Conservation (phyloP, 2,888 invertebrate species). For the Protodeltote pygarga region DNA sequence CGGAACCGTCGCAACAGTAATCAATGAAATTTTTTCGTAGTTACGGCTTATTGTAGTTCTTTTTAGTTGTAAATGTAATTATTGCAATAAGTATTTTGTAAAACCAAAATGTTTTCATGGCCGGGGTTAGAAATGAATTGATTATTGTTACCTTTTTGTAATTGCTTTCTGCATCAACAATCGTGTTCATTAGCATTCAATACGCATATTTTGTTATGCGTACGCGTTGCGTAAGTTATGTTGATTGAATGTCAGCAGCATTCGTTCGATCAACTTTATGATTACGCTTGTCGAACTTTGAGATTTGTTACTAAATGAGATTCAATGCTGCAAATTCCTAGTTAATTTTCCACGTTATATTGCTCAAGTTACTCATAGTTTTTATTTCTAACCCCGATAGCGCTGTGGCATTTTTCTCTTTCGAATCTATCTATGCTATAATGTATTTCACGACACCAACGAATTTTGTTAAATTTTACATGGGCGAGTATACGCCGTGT, state of each 20-base stretch:
- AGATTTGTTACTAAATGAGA: neutral
- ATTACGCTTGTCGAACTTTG: no score
- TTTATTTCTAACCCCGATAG: constrained; percentile 40
- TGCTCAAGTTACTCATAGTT: constrained; percentile 46
- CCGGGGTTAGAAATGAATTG: constrained; percentile 44
- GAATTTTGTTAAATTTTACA: constrained; percentile 23
- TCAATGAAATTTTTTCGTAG: constrained; percentile 31
- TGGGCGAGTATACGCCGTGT: constrained; percentile 30
- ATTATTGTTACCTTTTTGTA: constrained; percentile 13
- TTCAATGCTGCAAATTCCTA: constrained; percentile 7
- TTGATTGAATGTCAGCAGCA: no score
- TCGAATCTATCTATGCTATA: constrained; percentile 24
- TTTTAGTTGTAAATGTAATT: constrained; percentile 49
- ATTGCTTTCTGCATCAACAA: constrained; percentile 5
- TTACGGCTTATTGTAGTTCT: constrained; percentile 41
- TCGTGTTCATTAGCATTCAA: neutral
- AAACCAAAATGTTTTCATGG: constrained; percentile 43
- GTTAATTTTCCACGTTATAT: constrained; percentile 22
- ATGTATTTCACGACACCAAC: constrained; percentile 23
- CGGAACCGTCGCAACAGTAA: constrained; percentile 25
- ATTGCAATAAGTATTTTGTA: constrained; percentile 44
- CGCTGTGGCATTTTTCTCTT: constrained; percentile 28
- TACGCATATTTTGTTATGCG: no score
- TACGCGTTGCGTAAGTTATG: neutral
- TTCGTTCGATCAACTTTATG: no score